phyloP scores from a whole-genome alignment of 2,113 vertebrate genomes.

The Vulpes vulpes region DNA sequence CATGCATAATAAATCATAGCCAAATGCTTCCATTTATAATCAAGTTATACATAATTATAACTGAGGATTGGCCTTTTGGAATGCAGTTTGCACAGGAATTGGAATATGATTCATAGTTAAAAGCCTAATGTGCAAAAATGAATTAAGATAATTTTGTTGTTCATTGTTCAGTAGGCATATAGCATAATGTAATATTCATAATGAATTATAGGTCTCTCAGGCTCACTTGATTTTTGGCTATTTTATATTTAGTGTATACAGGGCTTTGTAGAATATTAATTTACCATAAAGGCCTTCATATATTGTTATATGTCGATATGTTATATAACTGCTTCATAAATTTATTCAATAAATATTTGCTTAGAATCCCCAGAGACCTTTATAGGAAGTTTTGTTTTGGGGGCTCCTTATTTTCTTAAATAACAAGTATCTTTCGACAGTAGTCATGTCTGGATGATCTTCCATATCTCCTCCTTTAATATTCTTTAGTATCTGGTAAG shows the following conservation, averaged over 20 bases:
- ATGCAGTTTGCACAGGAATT: slow-evolving; percentile 87
- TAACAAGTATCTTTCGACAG: slow-evolving; percentile 59
- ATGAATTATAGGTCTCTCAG: slow-evolving; percentile 75
- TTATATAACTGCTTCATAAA: slow-evolving; percentile 77
- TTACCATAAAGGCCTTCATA: slow-evolving; percentile 78
- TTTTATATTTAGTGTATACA: slow-evolving; percentile 85
- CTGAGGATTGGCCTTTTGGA: slow-evolving; percentile 88
- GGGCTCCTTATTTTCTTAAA: slow-evolving; percentile 59
- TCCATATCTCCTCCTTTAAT: slow-evolving; percentile 14
- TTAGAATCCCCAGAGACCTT: slow-evolving; percentile 70
- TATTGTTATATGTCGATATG: slow-evolving; percentile 71
- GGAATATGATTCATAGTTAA: slow-evolving; percentile 78
- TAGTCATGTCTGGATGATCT: slow-evolving; percentile 68
- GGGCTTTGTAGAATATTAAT: slow-evolving; percentile 83
- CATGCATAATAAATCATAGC: slow-evolving; percentile 94
- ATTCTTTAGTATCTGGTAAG: slow-evolving; percentile 58
- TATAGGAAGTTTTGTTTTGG: slow-evolving; percentile 63
- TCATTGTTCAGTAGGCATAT: slow-evolving; percentile 62
- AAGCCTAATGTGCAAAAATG: slow-evolving; percentile 79
- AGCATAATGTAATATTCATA: slow-evolving; percentile 79
- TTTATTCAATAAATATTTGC: slow-evolving; percentile 77
- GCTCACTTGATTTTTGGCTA: slow-evolving; percentile 76
- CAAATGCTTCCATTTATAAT: slow-evolving; percentile 92
- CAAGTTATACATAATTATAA: slow-evolving; percentile 88
- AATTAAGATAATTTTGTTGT: slow-evolving; percentile 83